Evolutionary conservation across 2,113 vertebrate species (phyloP).

Genomic region (Globicephala melas): DNA sequence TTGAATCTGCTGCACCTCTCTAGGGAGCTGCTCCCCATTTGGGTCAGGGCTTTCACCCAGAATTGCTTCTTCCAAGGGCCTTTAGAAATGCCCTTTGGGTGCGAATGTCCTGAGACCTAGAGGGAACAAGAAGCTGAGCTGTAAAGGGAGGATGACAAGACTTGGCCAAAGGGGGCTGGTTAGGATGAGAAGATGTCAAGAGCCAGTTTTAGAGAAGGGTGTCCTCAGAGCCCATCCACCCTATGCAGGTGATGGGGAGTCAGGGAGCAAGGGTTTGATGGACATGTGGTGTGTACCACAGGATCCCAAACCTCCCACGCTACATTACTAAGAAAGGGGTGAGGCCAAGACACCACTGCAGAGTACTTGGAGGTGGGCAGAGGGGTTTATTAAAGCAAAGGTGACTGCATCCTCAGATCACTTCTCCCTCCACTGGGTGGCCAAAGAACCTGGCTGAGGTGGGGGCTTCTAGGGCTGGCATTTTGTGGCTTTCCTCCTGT

Average conservation of each 20-base stretch:
- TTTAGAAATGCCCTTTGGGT: neutral
- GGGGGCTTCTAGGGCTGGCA: neutral
- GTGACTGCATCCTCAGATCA: rapidly evolving
- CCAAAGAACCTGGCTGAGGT: too few species aligned
- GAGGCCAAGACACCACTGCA: neutral
- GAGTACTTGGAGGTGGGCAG: neutral
- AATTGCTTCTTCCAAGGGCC: neutral
- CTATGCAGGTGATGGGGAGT: neutral
- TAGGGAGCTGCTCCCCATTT: neutral
- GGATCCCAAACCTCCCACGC: neutral
- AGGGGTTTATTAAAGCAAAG: neutral
- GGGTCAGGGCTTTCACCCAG: neutral
- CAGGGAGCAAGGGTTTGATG: neutral
- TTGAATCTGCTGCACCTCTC: neutral
- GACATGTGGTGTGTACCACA: neutral
- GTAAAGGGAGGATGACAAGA: rapidly evolving
- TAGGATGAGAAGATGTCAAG: neutral
- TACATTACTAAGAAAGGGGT: neutral
- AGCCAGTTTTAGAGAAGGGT: neutral
- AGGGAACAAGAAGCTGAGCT: neutral
- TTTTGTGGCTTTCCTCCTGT: neutral
- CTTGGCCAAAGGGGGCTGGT: neutral
- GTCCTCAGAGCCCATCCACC: neutral
- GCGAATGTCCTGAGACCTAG: neutral
- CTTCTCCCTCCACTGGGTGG: neutral